Base-by-base conservation (phyloP, 2,113 vertebrate genomes). In the Periophthalmodon schlosseri region DNA sequence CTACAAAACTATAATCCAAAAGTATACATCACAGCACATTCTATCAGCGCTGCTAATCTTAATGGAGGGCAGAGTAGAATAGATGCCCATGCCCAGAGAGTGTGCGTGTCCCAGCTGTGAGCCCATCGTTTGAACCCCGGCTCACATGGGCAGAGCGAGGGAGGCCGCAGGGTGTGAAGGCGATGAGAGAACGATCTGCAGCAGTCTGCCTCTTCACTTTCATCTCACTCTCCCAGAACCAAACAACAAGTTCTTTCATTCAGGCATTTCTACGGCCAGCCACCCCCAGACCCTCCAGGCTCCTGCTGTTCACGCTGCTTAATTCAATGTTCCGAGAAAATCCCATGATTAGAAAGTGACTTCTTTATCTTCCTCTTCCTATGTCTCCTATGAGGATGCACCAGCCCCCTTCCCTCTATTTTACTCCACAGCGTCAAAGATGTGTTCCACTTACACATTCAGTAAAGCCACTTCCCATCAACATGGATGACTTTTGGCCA, bases 301-400 rank as follows among this genome's bases (percentile, higher is more conserved):
- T 88, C 89, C 87, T 83, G 67, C 85, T 82, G 16, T 91, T 91
- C 92, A 93, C 82, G 86, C 89, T 87, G 84, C 84, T 89, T 94
- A 94, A 94, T 94, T 94, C 89, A 92, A 94, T 94, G 92, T 93
- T 94, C 93, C 68, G 88, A 93, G 93, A 87, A 93, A 89, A 94
- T 89, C 93, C 89, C 93, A 92, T 94, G 93, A 94, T 93, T 93
- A 80, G 88, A 93, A 94, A 93, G 87, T 94, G 85, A 92, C 91
- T 92, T 85, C 84, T 88, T 88, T 78, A 87, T 77, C 72, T 50
- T 81, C 54, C 23, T 78, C 72, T 50, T 81, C 54, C 28, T 78
- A 82, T 83, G 77, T 84, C 82, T 86, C 57, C 70, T 73, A 57
- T 69, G 46, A 34, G 72, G 81, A 83, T 50, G 50, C 73, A 58